Base-by-base conservation (phyloP, 2,888 invertebrate genomes). In the Mythimna impura region DNA sequence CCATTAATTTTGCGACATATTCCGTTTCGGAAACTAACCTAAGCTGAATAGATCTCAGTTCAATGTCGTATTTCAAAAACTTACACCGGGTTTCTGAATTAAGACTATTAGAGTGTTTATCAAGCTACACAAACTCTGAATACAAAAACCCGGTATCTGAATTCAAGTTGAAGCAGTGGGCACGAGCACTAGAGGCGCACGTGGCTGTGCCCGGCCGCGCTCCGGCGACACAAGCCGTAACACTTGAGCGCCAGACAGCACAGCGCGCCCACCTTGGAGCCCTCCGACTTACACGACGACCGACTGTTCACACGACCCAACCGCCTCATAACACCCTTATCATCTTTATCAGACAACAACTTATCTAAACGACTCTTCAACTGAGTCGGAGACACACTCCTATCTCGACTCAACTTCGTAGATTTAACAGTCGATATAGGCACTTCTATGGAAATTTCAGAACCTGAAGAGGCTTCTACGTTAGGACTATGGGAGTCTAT, bases 401-500 rank as follows among this genome's bases (percentile, higher is more conserved):
- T 91, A 79, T 95, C 95, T 36, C 91, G 88, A 73, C 82, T 89
- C 0, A 91, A 58, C 73, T 92, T 93, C 67, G 87, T 90, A 43
- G 89, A 73, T 86, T 87, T 90, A 52, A 89, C 76, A 61, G 40
- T 70, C 22, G 84, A 62, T 57, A 91, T 63, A 58, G 89, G 86
- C 8, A 94, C 88, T 79, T 96, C 93, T 12, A 86, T 82, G 0
- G 85, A 73, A 1, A 93, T 92, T 7, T 93, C 94, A 0, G 93
- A 93, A 0, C 89, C 91, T 0, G 91, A 94, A 0, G 88, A 89
- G 0, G 87, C 85, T 55, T 96, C 97, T 0, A 97, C 96, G 77
- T 96, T 96, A 0, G 98, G 98, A 61, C 98, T 97, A 86, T 97
- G 98, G 34, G 98, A 98, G 87, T 98, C 98, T 81, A 97, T 96